Evolutionary conservation across 2,113 vertebrate species (phyloP).

Genomic region (Onychostruthus taczanowskii): DNA sequence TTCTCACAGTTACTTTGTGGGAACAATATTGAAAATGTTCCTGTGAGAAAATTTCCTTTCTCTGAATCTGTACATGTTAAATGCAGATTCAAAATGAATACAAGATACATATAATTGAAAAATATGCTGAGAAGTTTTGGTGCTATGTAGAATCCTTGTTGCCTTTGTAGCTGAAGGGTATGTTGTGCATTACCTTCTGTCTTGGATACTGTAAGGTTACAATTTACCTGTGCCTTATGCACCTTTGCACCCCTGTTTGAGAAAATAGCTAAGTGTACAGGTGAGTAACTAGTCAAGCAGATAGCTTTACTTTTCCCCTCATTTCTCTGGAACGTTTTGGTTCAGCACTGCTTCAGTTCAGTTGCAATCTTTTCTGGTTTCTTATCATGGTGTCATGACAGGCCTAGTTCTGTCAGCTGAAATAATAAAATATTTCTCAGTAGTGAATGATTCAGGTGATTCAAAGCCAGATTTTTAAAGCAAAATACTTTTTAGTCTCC

Average conservation of each 20-base stretch:
- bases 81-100: not conserved
- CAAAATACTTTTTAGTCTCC: not conserved
- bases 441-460: not conserved
- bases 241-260: not conserved
- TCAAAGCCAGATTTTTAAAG: not conserved
- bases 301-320: not conserved
- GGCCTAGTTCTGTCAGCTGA: slow-evolving; percentile 33
- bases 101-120: not conserved
- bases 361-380: not conserved
- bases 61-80: not conserved
- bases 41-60: not conserved
- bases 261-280: not conserved
- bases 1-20: not conserved
- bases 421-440: slow-evolving; percentile 23
- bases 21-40: not conserved
- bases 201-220: not conserved
- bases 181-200: not conserved
- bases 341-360: not conserved
- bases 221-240: not conserved
- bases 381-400: not conserved
- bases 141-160: not conserved
- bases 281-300: not conserved
- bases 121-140: not conserved
- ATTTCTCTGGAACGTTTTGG: not conserved
- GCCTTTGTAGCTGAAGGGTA: not conserved